Evolutionary conservation across 2,888 invertebrate species (phyloP), one percentile per base, ranked within the genome.

Genomic region (Balanococcus diminutus): DNA sequence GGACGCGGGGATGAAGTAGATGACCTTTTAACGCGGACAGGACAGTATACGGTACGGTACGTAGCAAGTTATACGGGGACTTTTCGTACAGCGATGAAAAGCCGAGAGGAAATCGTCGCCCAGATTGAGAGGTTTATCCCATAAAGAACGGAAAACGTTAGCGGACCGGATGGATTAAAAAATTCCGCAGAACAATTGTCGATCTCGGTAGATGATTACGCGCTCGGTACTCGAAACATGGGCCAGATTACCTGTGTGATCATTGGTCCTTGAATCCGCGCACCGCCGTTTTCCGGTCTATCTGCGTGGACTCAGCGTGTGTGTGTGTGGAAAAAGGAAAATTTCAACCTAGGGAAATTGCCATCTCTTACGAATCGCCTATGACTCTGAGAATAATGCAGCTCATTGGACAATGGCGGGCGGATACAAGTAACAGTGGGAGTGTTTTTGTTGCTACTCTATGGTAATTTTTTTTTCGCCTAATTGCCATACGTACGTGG

Each of bases 201-300:
- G 84, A 84, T 84, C 84, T 84, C 84, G 84, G 9, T 72, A 72
- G 84, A 72, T 84, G 46, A 42, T 42, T 75, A 75, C 75, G 32
- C 75, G 75, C 32, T 32, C 75, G 67, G 72, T 32, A 31, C 39
- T 32, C 72, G 72, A 42, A 46, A 75, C 72, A n/a, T 22, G 32
- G 46, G 56, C 56, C 84, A 84, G 84, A 84, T 84, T 84, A 84
- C 84, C 84, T 84, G n/a, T 28, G 84, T 84, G 84, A 84, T 84
- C 84, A 75, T 84, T 84, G 84, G 84, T 72, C 84, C 84, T 84
- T 84, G 84, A 84, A 84, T 84, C 84, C 84, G 84, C 72, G 75
- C 46, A 56, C 51, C 82, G 31, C 16, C 46, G 42, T 84, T 75
- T 84, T 84, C 84, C 84, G 84, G 84, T 84, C 46, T 39, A 25